Base-by-base conservation (phyloP, 2,888 invertebrate genomes). In the Phanerotoma sp. region DNA sequence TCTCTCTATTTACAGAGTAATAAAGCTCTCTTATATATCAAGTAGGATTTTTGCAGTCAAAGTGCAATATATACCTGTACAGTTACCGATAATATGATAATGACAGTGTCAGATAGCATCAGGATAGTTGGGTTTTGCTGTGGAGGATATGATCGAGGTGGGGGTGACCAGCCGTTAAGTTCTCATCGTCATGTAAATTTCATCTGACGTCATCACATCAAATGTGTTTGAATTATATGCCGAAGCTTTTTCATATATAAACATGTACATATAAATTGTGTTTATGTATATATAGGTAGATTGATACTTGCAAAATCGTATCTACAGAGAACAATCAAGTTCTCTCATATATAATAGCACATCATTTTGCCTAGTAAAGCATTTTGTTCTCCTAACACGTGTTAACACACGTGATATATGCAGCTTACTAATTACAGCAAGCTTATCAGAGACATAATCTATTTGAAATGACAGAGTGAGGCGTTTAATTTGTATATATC, bases 1-100 rank as follows among this genome's bases (percentile, higher is more conserved):
- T n/a, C n/a, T n/a, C n/a, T n/a, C n/a, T n/a, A n/a, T n/a, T n/a
- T n/a, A n/a, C n/a, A n/a, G n/a, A n/a, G n/a, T n/a, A n/a, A n/a
- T n/a, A n/a, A n/a, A n/a, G n/a, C n/a, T n/a, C n/a, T n/a, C n/a
- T n/a, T n/a, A n/a, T n/a, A n/a, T n/a, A n/a, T n/a, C n/a, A n/a
- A n/a, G n/a, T n/a, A n/a, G n/a, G n/a, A n/a, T n/a, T n/a, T n/a
- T n/a, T n/a, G n/a, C n/a, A n/a, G n/a, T n/a, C n/a, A n/a, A n/a
- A n/a, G n/a, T n/a, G n/a, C n/a, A n/a, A n/a, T n/a, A n/a, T n/a
- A n/a, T n/a, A 32, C 46, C 32, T 46, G 46, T 32, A 30, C 33
- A 46, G 46, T 16, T 18, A 58, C 51, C 55, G 65, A 66, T 66
- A 66, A 66, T 64, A 61, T 60, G 62, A 61, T 58, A 66, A 66